Conservation (phyloP, 1,140 invertebrate species). For the Sitobion miscanthi region DNA sequence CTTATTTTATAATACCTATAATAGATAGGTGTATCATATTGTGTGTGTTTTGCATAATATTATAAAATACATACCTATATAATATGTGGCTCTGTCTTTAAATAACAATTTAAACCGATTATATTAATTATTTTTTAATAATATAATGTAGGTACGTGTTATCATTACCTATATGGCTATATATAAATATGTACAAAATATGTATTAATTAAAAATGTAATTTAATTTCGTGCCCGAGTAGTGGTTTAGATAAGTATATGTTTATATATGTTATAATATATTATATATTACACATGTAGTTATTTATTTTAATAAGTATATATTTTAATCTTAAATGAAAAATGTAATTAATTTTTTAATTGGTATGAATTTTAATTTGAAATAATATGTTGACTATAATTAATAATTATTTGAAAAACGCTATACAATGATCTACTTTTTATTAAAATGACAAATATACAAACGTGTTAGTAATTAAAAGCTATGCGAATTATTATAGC, state of each 20-base stretch:
- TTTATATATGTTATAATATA: background rate
- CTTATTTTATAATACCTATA: background rate
- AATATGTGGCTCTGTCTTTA: background rate
- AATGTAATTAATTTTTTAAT: background rate
- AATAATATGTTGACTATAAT: background rate
- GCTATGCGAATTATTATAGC: too few relatives aligned
- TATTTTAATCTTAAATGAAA: too few relatives aligned
- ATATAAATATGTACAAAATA: background rate
- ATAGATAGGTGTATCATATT: background rate
- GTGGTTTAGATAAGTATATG: background rate
- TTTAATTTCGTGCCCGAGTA: background rate
- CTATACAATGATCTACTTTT: background rate
- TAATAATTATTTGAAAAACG: background rate
- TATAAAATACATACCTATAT: background rate
- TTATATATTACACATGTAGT: too few relatives aligned
- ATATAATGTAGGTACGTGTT: background rate
- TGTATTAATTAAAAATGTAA: background rate
- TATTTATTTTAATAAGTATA: too few relatives aligned
- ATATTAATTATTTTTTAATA: constrained; percentile 4
- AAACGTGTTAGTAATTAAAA: background rate
- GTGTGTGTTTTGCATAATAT: background rate
- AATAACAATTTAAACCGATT: background rate
- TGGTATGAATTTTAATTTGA: background rate
- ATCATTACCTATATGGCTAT: background rate
- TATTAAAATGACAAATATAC: background rate